Evolutionary conservation across 2,888 invertebrate genomes (phyloP).

Genomic region (Hedya salicella): DNA sequence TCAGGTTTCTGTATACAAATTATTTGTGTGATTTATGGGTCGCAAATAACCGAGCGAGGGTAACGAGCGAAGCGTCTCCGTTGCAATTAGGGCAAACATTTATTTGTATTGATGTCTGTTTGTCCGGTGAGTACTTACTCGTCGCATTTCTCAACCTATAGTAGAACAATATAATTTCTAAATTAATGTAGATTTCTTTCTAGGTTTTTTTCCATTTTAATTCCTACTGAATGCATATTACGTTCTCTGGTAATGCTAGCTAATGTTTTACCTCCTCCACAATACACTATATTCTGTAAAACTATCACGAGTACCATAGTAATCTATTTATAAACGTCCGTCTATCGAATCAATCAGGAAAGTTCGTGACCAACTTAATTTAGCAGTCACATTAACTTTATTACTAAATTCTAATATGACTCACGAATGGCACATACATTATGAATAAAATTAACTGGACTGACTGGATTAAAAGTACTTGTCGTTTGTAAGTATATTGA

Average conservation of each 20-base stretch:
- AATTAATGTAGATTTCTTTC: too few species aligned
- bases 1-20: background rate
- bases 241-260: too few species aligned
- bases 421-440: slow-evolving; percentile 32
- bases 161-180: too few species aligned
- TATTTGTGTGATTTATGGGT: background rate
- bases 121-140: too few species aligned
- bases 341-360: slow-evolving; percentile 28
- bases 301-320: slow-evolving; percentile 8
- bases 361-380: slow-evolving; percentile 40
- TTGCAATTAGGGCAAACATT: too few species aligned
- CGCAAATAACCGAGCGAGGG: too few species aligned
- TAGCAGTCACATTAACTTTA: slow-evolving; percentile 29
- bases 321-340: slow-evolving; percentile 32
- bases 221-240: too few species aligned
- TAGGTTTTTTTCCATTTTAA: too few species aligned
- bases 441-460: slow-evolving; percentile 12
- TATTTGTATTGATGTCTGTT: too few species aligned
- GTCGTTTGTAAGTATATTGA: background rate
- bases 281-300: background rate
- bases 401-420: slow-evolving; percentile 31
- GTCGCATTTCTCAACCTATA: too few species aligned
- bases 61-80: too few species aligned
- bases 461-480: slow-evolving; percentile 28
- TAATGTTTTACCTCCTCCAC: background rate